Percentiles rank a stretch among this genome's conserved stretches.
Evolutionary conservation across 2,113 vertebrate genomes (phyloP).

Genomic region (Felis chaus): DNA sequence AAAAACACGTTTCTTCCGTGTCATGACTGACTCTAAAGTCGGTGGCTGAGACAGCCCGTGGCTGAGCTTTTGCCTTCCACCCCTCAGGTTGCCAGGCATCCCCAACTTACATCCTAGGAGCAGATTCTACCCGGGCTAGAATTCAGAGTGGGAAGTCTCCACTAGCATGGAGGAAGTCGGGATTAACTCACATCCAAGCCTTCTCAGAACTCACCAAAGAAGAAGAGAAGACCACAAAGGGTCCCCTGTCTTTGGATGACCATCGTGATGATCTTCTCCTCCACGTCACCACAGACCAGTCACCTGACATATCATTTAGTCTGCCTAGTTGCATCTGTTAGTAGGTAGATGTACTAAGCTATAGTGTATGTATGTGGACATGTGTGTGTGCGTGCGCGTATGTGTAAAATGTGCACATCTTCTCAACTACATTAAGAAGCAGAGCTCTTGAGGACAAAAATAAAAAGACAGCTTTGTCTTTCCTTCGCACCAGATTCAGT

Average conservation of each 20-base stretch:
- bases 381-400: no score
- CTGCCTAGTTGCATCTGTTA: not conserved
- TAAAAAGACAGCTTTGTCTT: not conserved
- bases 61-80: not conserved
- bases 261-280: not conserved
- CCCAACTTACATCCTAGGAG: not conserved
- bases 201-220: not conserved
- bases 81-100: not conserved
- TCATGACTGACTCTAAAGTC: not conserved
- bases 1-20: not conserved
- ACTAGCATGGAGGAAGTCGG: not conserved
- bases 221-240: not conserved
- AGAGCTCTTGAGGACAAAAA: not conserved
- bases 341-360: not conserved
- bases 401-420: not conserved
- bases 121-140: not conserved
- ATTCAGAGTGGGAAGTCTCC: not conserved
- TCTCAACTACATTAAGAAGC: not conserved
- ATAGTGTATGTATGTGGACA: not conserved
- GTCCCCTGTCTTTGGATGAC: not conserved
- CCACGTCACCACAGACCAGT: not conserved
- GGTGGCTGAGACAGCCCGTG: not conserved
- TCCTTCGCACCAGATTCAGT: not conserved
- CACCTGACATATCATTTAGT: not conserved
- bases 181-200: not conserved